These are phyloP conservation scores for Anguilla marmorata DNA, from an alignment of 2,797 vertebrate genomes.

Conservation along the genomic window DNA sequence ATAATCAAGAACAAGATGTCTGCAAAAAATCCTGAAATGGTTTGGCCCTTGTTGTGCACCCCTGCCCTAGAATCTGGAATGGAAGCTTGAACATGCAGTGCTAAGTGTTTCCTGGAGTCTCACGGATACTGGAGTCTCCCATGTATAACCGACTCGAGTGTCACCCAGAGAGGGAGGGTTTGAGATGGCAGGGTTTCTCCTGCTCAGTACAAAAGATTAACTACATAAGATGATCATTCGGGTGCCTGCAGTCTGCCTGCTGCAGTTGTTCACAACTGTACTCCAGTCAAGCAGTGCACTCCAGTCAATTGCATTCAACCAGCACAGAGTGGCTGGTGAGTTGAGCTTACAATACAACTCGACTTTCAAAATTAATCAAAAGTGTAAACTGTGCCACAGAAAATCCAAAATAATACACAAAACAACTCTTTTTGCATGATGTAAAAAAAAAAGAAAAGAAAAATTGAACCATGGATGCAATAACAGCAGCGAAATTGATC, in stretches of 20 bases:
- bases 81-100: too few relatives aligned
- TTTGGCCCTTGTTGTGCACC: too few relatives aligned
- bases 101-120: too few relatives aligned
- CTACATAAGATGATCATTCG: not conserved
- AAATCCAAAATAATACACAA: not conserved
- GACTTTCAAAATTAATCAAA: not conserved
- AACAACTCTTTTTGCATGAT: not conserved
- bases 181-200: not conserved
- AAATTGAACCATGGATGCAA: not conserved
- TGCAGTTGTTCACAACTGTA: not conserved
- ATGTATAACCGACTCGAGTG: not conserved
- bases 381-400: not conserved
- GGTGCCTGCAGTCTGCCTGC: too few relatives aligned
- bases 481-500: not conserved
- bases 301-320: not conserved
- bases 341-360: not conserved
- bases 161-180: not conserved
- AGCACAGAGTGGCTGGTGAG: not conserved
- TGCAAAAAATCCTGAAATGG: too few relatives aligned
- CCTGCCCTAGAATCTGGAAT: too few relatives aligned
- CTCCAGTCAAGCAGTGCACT: not conserved
- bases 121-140: too few relatives aligned
- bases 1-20: too few relatives aligned
- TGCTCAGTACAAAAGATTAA: not conserved
- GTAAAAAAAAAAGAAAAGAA: too few relatives aligned